Conservation (phyloP, 1,140 invertebrate species). For the Brachionus rotundiformis region DNA sequence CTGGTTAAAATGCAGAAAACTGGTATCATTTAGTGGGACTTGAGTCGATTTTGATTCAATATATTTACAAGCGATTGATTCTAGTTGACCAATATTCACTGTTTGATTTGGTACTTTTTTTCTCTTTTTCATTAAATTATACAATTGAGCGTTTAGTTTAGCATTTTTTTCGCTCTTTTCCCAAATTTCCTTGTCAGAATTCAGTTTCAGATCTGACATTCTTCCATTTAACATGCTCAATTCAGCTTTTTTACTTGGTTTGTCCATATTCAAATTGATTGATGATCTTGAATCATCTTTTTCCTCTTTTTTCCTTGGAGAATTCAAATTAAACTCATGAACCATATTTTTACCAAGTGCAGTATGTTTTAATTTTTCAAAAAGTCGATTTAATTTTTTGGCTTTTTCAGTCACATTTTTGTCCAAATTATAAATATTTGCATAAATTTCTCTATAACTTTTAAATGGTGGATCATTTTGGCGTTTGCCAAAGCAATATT, state of each 20-base stretch:
- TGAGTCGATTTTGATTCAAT: slow-evolving; percentile 3
- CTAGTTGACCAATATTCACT: not conserved
- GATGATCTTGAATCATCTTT: not conserved
- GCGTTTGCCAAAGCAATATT: not conserved
- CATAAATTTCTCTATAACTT: not conserved
- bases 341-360: not conserved
- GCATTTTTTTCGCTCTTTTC: slow-evolving; percentile 29
- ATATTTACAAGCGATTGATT: slow-evolving; percentile 21
- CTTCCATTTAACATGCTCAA: not conserved
- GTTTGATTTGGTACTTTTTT: slow-evolving; percentile 11
- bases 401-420: not conserved
- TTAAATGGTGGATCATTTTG: not conserved
- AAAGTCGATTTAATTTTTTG: not conserved
- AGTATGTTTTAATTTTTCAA: not conserved
- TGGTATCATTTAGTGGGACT: not conserved
- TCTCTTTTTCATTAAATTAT: slow-evolving; percentile 7
- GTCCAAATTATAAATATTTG: not conserved
- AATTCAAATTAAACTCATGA: slow-evolving; percentile 1
- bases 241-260: not conserved
- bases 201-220: not conserved
- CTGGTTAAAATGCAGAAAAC: slow-evolving; percentile 32
- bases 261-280: not conserved
- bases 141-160: slow-evolving; percentile 41
- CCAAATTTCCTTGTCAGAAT: not conserved
- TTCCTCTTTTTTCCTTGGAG: not conserved